Base-by-base conservation (phyloP, 1,140 invertebrate genomes). In the Orchesella cincta region DNA sequence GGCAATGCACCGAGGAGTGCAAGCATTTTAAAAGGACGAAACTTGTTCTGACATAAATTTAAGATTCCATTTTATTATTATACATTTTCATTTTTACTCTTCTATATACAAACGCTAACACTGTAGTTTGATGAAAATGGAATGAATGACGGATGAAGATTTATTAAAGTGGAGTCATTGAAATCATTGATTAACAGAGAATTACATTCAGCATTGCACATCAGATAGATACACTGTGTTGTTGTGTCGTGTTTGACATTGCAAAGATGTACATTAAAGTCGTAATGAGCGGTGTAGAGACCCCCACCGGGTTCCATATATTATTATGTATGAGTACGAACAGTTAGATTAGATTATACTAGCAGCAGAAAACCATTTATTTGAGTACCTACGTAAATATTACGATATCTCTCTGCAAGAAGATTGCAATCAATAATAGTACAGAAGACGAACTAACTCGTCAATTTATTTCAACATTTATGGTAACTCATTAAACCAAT, bases 381-480 rank as follows among this genome's bases (percentile, higher is more conserved):
- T n/a, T n/a, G n/a, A n/a, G n/a, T n/a, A n/a, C n/a, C n/a, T n/a
- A n/a, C n/a, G n/a, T n/a, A n/a, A n/a, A n/a, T n/a, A n/a, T n/a
- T n/a, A n/a, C n/a, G n/a, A n/a, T n/a, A n/a, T n/a, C n/a, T n/a
- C n/a, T n/a, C n/a, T n/a, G n/a, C n/a, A n/a, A n/a, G n/a, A 46
- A 46, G 39, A 46, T 20, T 46, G 39, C 20, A 46, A 46, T 46
- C 39, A 46, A 20, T 8, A 46, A 20, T 46, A 46, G 39, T 46
- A 46, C 8, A 46, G 39, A 46, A 20, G 39, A 46, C 20, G 39
- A 46, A 46, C 39, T 46, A 46, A 46, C 39, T 46, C 52, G 5
- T 57, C 52, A 57, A 18, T 57, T 57, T 57, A 57, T 57, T 57
- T 57, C 23, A 57, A n/a, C 52, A 57, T 57, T 57, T 46, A 46